Base-by-base conservation (phyloP, 2,113 vertebrate species). In the Athene cunicularia region DNA sequence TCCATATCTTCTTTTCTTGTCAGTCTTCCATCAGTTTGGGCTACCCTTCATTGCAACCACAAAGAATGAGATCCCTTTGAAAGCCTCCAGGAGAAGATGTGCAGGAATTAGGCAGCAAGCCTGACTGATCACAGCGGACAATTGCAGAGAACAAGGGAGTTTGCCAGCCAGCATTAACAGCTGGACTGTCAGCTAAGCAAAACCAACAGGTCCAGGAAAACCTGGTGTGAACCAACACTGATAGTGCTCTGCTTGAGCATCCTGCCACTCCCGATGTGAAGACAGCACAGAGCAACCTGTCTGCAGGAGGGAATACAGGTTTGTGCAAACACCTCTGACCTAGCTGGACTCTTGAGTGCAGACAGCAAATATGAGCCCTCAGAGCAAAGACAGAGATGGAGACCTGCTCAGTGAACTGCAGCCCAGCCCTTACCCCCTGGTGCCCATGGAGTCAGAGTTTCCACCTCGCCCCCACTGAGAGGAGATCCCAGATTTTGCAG, bases 381-480 rank as follows among this genome's bases (percentile, higher is more conserved):
- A 77, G 30, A 49, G 53, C 62, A 90, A 45, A 91, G 67, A 72
- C 22, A n/a, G 49, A 82, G 33, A 55, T 16, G n/a, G 28, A 86
- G 32, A 88, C 53, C 37, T 52, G 37, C 49, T 66, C 47, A 24
- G n/a, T 73, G 66, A 93, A 67, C 43, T 0, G 0, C 22, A 64
- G 49, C 14, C 28, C 71, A 66, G 27, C 6, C 68, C n/a, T 41
- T 37, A 32, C 9, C 5, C 5, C 0, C 8, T 0, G 0, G 50
- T 19, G 86, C 8, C 22, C 27, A 14, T 0, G 2, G 32, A 24
- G 21, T 58, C 67, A 91, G 27, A n/a, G 59, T 56, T 87, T 90
- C 82, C 64, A 27, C 68, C 28, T 92, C 6, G 0, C 5, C 43
- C 50, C 52, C 41, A 15, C 73, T 20, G 37, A 75, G 53, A 73